Evolutionary conservation across 2,888 invertebrate genomes (phyloP), one percentile per base, ranked within the genome.

Genomic region (Hirtodrosophila histrioides): DNA sequence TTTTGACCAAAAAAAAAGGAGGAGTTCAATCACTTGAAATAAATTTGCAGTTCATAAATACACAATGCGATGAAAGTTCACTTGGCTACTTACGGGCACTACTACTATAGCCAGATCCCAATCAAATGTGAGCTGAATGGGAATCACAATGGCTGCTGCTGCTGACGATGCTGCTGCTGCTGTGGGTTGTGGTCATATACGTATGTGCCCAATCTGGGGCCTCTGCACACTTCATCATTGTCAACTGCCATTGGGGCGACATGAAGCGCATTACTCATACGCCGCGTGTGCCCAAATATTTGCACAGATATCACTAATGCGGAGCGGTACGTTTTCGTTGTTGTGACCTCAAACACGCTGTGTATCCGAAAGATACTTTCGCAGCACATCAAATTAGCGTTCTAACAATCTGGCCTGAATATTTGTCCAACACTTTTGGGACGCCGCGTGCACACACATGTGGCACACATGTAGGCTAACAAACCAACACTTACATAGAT

Each of bases 221-320:
- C 44, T 12, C 17, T 39, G 35, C 24, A 35, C 41, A 49, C 54
- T 70, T 75, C 65, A 55, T 71, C 65, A 55, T 60, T 71, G 72
- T 76, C 77, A 75, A 40, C 39, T 55, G 58, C 3, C 37, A 48
- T 40, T 46, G 49, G 24, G 33, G 17, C 10, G 44, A 40, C 23
- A 27, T 51, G 41, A 46, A 33, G 12, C 55, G 45, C 62, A 67
- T 74, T 69, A 78, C 86, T 81, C 85, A 78, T 86, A 74, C 82
- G 82, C 75, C 78, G 57, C 67, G 35, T 68, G 75, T 49, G 70
- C 56, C 61, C 66, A 81, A 86, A 80, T 80, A 84, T 80, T 80
- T 86, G 69, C 69, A 17, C 11, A 48, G 67, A 61, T 72, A 66
- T 51, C 57, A 71, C 53, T 58, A 75, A 75, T 56, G 71, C 75